A percentile compares a stretch with the other conserved stretches of the same genome.
phyloP scores from a whole-genome alignment of 2,888 invertebrate genomes.

The Lamellibrachia satsuma region DNA sequence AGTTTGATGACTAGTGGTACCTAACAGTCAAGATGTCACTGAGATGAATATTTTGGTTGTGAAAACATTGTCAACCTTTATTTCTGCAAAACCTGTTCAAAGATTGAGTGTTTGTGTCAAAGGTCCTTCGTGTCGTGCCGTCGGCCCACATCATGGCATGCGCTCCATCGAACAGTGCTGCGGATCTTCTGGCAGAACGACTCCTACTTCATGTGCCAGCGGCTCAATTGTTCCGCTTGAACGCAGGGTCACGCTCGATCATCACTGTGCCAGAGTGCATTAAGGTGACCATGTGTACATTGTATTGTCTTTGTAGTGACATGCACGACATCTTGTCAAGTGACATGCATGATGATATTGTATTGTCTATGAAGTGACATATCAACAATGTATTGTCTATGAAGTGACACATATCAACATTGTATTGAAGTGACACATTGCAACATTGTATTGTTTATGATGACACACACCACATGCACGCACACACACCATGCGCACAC shows the following conservation, averaged over 20 bases:
- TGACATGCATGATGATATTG: no score
- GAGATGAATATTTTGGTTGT: no score
- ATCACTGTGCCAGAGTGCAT: constrained; percentile 49
- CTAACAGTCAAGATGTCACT: no score
- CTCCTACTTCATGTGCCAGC: constrained; percentile 48
- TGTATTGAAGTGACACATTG: background rate
- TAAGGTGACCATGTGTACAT: constrained; percentile 41
- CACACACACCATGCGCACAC: no score
- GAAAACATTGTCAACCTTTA: no score
- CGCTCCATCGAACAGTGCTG: constrained; percentile 60
- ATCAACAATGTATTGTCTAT: no score
- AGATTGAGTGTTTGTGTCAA: constrained; percentile 20
- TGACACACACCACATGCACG: no score
- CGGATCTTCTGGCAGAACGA: constrained; percentile 53
- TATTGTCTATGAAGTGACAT: no score
- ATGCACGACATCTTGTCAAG: no score
- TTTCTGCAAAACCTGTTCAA: no score
- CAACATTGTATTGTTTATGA: no score
- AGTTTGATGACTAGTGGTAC: no score
- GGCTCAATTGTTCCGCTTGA: constrained; percentile 47
- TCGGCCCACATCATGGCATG: constrained; percentile 52
- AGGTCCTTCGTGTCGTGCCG: constrained; percentile 44
- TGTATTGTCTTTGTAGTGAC: background rate
- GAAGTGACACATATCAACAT: background rate
- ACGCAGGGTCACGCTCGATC: constrained; percentile 51